Evolutionary conservation across 1,140 invertebrate species (phyloP), one percentile per base, ranked within the genome.

Genomic region (Sogatella furcifera): DNA sequence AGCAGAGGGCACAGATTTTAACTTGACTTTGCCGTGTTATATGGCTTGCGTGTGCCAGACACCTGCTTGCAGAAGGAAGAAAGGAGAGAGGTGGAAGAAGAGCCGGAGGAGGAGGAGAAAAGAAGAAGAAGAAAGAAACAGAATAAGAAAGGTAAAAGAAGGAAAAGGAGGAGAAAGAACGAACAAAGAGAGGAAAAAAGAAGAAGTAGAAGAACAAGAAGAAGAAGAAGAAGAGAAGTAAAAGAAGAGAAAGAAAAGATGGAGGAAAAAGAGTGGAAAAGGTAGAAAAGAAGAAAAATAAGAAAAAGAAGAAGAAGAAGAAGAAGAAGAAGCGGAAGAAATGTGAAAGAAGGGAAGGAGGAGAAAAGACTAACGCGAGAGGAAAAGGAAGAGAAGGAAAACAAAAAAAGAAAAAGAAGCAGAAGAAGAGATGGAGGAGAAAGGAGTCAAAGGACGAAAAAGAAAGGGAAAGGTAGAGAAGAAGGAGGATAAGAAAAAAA

Each of bases 211-310:
- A 21, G 17, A 34, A 17, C 19, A 56, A 56, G 34, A 56, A 42
- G 55, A 42, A 42, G 55, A 42, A n/a, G 1, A 22, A 34, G 55
- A 69, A 62, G 52, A 34, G 31, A 69, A 62, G 54, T 66, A 69
- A 44, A 54, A 41, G 42, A 66, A 67, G 60, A 49, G 42, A 53
- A 66, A 60, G 60, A 65, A 66, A 58, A 77, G 75, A 60, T 77
- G 71, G 72, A 75, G 71, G 69, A 65, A 31, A 28, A 43, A 17
- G 10, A 42, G 8, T 1, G 17, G 5, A 44, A 6, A 44, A 44
- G 3, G 13, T 46, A 15, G 13, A 86, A 80, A 84, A 88, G 21
- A 81, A 84, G 74, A 84, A 83, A 64, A 86, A 83, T 79, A 84
- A 65, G 80, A 84, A 67, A 65, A 87, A 43, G 59, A 3, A 61